phyloP scores from a whole-genome alignment of 2,797 vertebrate genomes.

The Danio tinwini region DNA sequence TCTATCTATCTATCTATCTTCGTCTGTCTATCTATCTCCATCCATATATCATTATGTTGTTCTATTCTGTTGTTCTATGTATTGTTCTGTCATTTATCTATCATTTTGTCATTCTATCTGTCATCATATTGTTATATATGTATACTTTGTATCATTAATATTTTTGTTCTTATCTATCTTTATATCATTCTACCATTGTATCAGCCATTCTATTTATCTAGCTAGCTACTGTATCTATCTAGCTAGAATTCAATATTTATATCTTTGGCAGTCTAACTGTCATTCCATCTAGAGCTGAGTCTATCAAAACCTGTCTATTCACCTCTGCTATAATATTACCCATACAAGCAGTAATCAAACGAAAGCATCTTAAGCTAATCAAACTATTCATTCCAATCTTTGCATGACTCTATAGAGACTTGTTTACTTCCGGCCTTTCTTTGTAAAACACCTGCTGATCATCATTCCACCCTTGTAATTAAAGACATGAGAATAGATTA shows the following conservation, averaged over 20 bases:
- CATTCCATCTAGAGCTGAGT: neutral
- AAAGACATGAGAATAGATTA: slow-evolving; percentile 41
- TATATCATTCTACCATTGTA: too few relatives aligned
- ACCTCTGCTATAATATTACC: neutral
- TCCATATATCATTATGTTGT: too few relatives aligned
- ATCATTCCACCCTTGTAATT: slow-evolving; percentile 41
- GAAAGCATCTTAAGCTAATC: neutral
- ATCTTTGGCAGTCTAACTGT: neutral
- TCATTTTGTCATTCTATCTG: too few relatives aligned
- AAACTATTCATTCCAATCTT: slow-evolving; percentile 8
- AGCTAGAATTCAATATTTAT: neutral
- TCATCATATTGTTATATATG: too few relatives aligned
- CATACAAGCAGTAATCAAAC: neutral
- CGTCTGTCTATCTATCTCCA: too few relatives aligned
- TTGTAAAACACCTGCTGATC: slow-evolving; percentile 32
- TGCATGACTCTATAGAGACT: neutral
- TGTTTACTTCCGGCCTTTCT: slow-evolving; percentile 20
- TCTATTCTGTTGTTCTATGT: too few relatives aligned
- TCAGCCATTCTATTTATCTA: neutral
- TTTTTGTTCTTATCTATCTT: too few relatives aligned
- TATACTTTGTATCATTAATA: too few relatives aligned
- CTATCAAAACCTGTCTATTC: neutral
- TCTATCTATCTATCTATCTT: too few relatives aligned
- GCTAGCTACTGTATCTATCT: neutral
- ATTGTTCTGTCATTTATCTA: too few relatives aligned